Percentiles rank a stretch among this genome's conserved stretches.
Evolutionary conservation across 2,888 invertebrate species (phyloP).

Genomic region (Fragum sueziense): DNA sequence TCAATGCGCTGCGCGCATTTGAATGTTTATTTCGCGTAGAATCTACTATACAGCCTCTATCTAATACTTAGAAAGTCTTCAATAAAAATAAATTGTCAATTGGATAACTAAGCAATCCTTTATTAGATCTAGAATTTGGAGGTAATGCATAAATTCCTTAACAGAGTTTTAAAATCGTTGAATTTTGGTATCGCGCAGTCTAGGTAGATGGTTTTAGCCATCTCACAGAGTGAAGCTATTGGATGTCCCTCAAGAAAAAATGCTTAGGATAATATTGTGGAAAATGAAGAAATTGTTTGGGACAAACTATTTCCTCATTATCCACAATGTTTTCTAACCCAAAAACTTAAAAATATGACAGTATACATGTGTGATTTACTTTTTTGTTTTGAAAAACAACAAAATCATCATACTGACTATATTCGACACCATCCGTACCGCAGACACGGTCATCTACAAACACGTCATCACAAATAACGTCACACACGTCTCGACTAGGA

Average conservation of each 20-base stretch:
- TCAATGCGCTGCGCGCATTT: too few species aligned
- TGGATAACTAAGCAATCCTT: too few species aligned
- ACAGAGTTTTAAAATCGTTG: not conserved
- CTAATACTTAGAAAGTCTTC: too few species aligned
- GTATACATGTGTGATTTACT: not conserved
- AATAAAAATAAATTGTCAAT: too few species aligned
- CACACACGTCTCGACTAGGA: conserved; percentile 3
- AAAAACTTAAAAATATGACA: not conserved
- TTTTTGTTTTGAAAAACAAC: too few species aligned
- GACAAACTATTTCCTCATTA: too few species aligned
- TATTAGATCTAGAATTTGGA: too few species aligned
- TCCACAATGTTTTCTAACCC: too few species aligned
- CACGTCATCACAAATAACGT: conserved; percentile 34
- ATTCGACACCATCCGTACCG: conserved; percentile 20
- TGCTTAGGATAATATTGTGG: not conserved
- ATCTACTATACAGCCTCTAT: too few species aligned
- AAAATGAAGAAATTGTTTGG: too few species aligned
- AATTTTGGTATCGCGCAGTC: not conserved
- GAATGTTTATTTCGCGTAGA: too few species aligned
- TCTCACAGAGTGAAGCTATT: not conserved
- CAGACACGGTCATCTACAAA: not conserved
- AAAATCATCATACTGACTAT: conserved; percentile 19
- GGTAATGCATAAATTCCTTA: too few species aligned
- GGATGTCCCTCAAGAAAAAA: not conserved
- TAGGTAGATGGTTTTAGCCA: not conserved